Evolutionary conservation across 1,140 invertebrate genomes (phyloP).

Genomic region (Plutomurus gul): DNA sequence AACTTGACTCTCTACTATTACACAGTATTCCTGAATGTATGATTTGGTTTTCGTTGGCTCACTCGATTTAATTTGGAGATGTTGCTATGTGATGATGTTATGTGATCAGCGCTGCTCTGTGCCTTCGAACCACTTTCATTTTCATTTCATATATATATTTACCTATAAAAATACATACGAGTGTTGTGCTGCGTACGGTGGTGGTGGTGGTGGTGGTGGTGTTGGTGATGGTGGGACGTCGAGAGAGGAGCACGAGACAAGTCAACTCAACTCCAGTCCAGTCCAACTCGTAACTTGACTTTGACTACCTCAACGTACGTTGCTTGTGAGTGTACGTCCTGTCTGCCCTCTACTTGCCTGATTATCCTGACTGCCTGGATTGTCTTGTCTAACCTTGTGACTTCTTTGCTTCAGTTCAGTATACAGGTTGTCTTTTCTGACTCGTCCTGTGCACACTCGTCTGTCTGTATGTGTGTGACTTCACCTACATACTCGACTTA

Average conservation of each 20-base stretch:
- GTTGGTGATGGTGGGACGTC: background rate
- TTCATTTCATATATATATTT: background rate
- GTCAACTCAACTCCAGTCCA: background rate
- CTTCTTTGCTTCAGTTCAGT: too few species aligned
- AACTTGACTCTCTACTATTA: too few species aligned
- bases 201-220: too few species aligned
- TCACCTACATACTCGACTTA: too few species aligned
- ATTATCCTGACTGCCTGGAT: conserved; percentile 20
- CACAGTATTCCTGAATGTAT: too few species aligned
- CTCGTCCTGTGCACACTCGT: background rate
- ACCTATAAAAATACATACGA: background rate
- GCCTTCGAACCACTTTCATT: background rate
- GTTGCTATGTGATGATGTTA: background rate
- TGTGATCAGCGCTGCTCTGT: background rate
- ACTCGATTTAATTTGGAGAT: too few species aligned
- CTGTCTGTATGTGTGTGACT: background rate
- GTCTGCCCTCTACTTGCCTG: background rate
- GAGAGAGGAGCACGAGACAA: background rate
- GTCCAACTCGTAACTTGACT: conserved; percentile 2
- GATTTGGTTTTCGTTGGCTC: too few species aligned
- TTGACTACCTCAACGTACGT: conserved; percentile 20
- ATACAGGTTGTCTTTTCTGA: background rate
- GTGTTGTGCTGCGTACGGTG: too few species aligned
- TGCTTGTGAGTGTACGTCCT: background rate
- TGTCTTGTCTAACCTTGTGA: conserved; percentile 13